Evolutionary conservation across 2,888 invertebrate genomes (phyloP), one percentile per base, ranked within the genome.

Genomic region (Nowickia ferox): DNA sequence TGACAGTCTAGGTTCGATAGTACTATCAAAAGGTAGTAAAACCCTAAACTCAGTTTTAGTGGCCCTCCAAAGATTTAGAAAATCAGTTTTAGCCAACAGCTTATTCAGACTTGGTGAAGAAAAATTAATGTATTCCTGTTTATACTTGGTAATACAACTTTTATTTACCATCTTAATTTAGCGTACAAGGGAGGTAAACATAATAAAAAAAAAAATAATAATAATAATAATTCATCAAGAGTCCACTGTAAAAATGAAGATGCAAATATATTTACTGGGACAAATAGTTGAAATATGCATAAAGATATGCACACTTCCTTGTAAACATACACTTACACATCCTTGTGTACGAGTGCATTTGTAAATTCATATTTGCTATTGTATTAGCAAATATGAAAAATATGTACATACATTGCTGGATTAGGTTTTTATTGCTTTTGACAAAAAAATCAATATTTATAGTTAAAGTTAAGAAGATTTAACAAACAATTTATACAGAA

Each of bases 381-480:
- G 15, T 57, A 84, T 76, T 59, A 55, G 57, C 57, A 84, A 84
- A 84, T 78, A 59, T 53, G 22, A 53, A 59, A 81, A 74, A 74
- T 78, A 85, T 78, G 68, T 85, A 65, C 82, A 30, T 6, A 30
- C 6, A 80, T 78, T 78, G 78, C 65, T 78, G 59, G 85, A 85
- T 85, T 82, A 78, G 65, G 61, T 63, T 85, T 75, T 57, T 74
- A 51, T 15, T 30, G 63, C 53, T 48, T 69, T 65, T 22, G 53
- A 61, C 40, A 65, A 74, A 74, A 72, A 42, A 42, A 81, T 81
- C 68, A 85, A 81, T 85, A 81, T 81, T 85, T 74, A 55, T 17
- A 22, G 17, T 22, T 5, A 13, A 81, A 74, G 59, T 68, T 81
- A 48, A 55, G 72, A 51, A 15, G 22, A 13, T 55, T 48, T 46